Percentiles rank a stretch among this genome's conserved stretches.
Conservation (phyloP, 2,113 vertebrate genomes). For the Asarcornis scutulata region DNA sequence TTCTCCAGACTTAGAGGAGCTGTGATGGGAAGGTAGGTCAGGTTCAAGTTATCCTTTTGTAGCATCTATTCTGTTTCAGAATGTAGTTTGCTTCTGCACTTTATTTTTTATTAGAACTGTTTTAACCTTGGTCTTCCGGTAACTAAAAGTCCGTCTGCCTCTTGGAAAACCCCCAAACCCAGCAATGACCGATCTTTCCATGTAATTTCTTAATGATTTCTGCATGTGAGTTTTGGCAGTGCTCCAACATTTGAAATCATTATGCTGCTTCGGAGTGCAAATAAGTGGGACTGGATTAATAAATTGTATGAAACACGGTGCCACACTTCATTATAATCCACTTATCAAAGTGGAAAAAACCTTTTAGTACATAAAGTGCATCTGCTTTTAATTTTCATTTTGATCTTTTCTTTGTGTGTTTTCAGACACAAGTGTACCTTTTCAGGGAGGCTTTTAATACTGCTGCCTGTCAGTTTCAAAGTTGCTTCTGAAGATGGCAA, state of each 20-base stretch:
- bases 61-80: background rate
- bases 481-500: constrained; percentile 17
- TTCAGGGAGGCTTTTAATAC: background rate
- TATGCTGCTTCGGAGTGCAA: constrained; percentile 59
- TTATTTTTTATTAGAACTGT: background rate
- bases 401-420: constrained; percentile 52
- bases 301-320: constrained; percentile 67
- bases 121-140: background rate
- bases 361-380: constrained; percentile 66
- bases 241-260: constrained; percentile 67
- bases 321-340: constrained; percentile 74
- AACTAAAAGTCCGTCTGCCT: constrained; percentile 12
- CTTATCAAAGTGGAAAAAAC: constrained; percentile 71
- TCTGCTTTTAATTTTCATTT: constrained; percentile 72
- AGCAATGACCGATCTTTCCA: background rate
- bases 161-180: constrained; percentile 20
- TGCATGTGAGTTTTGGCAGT: constrained; percentile 65
- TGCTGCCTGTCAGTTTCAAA: constrained; percentile 9
- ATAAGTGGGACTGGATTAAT: constrained; percentile 71
- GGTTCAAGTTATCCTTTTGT: background rate
- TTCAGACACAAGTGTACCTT: constrained; percentile 24
- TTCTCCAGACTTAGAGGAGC: background rate
- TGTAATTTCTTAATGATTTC: constrained; percentile 52
- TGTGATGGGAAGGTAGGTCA: background rate
- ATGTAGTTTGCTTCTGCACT: background rate